A percentile compares a stretch with the other conserved stretches of the same genome.
These are phyloP conservation scores for Chaetops frenatus DNA, from an alignment of 2,113 vertebrate genomes.

Conservation along the genomic window DNA sequence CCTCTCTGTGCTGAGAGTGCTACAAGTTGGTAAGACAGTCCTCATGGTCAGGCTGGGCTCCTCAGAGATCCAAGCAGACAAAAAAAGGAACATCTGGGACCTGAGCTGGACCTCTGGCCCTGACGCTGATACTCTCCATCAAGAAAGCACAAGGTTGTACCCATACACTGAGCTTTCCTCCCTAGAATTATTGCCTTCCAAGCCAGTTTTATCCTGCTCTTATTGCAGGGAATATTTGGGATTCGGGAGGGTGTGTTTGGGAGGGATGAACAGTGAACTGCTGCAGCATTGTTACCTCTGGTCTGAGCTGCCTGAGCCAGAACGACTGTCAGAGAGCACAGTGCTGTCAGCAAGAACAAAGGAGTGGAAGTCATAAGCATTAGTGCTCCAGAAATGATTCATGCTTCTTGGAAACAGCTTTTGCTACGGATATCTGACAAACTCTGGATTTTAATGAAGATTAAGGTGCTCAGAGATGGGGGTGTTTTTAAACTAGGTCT, in stretches of 20 bases:
- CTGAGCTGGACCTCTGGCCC: neutral
- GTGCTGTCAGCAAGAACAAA: neutral
- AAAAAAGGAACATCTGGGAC: neutral
- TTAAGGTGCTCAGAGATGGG: neutral
- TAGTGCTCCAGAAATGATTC: conserved; percentile 30
- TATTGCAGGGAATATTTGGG: neutral
- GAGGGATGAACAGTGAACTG: neutral
- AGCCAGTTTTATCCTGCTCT: neutral
- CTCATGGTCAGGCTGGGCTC: neutral
- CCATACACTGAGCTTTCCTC: neutral
- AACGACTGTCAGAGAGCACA: neutral
- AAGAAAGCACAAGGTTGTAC: neutral
- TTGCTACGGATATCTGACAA: neutral
- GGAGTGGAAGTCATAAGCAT: neutral
- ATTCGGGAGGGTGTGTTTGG: neutral
- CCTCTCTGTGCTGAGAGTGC: neutral
- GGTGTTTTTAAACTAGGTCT: neutral
- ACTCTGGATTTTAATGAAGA: neutral
- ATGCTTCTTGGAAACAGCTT: conserved; percentile 22
- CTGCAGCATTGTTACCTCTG: neutral
- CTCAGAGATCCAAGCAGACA: neutral
- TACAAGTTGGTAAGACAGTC: neutral
- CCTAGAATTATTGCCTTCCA: neutral
- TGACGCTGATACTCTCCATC: neutral
- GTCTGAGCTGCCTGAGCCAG: neutral